Percentiles rank a stretch among this genome's conserved stretches.
Evolutionary conservation across 92 coral and sea anemone species (phyloP).

Genomic region (Parazoanthus darwini): DNA sequence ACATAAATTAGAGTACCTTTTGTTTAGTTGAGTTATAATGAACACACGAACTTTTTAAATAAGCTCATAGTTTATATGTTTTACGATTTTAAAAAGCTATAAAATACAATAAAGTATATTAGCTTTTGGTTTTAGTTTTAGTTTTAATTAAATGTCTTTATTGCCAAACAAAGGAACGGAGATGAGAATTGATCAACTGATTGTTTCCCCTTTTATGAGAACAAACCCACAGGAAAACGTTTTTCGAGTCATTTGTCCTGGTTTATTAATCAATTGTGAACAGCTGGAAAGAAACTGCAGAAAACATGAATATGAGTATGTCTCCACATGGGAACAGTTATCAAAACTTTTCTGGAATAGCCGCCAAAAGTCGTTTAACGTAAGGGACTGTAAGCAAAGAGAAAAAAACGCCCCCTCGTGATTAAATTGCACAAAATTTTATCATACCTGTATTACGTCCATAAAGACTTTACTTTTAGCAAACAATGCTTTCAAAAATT

Average conservation of each 20-base stretch:
- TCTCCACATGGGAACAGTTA: not conserved
- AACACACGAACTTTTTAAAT: not conserved
- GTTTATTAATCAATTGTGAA: not conserved
- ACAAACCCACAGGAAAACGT: not conserved
- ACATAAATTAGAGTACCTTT: not conserved
- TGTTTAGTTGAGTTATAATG: not conserved
- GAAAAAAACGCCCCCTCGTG: not conserved
- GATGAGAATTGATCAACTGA: not conserved
- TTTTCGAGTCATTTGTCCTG: not conserved
- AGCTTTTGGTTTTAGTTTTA: not conserved
- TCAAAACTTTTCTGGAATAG: not conserved
- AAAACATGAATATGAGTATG: too few species aligned
- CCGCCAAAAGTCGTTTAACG: not conserved
- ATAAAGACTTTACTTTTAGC: not conserved
- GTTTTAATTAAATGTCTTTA: constrained; percentile 1
- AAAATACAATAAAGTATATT: too few species aligned
- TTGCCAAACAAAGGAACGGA: not conserved
- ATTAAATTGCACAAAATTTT: too few species aligned
- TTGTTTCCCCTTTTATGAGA: not conserved
- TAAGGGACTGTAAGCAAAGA: too few species aligned
- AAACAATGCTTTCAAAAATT: not conserved
- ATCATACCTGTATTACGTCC: not conserved
- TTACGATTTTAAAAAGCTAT: not conserved
- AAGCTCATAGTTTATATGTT: not conserved
- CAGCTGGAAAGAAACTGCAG: not conserved